Evolutionary conservation across 2,113 vertebrate species (phyloP).

Genomic region (Actinemys pallida): DNA sequence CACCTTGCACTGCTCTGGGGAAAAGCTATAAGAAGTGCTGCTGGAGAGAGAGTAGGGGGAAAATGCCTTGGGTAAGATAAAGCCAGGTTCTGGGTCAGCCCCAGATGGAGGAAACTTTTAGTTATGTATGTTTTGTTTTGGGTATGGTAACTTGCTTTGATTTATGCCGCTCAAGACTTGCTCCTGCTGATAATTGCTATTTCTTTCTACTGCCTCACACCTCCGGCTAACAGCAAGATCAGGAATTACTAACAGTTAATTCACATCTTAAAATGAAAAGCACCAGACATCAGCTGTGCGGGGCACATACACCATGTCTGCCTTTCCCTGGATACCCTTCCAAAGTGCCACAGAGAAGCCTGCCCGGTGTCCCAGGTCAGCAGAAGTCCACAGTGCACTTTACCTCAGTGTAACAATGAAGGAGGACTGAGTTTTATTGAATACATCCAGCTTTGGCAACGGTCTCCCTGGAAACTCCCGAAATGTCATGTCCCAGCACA

Average conservation of each 20-base stretch:
- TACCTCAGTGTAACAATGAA: not conserved
- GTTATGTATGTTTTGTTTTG: not conserved
- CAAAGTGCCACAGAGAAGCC: not conserved
- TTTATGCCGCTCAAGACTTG: not conserved
- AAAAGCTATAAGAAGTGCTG: not conserved
- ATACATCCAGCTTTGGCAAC: not conserved
- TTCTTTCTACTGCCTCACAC: not conserved
- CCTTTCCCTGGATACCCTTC: not conserved
- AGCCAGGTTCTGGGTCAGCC: not conserved
- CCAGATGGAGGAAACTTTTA: not conserved
- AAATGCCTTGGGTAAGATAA: not conserved
- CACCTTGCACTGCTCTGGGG: not conserved
- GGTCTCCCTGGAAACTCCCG: not conserved
- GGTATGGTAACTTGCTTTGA: not conserved
- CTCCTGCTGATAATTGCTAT: not conserved
- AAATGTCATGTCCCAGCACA: not conserved
- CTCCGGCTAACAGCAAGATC: not conserved
- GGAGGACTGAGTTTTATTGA: not conserved
- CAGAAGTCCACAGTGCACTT: not conserved
- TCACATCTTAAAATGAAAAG: not conserved
- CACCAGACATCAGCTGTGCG: not conserved
- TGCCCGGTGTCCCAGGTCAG: not conserved
- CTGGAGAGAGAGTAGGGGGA: not conserved
- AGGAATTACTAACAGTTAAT: not conserved
- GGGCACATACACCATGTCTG: not conserved